These are phyloP conservation scores for Prietella phreatophila DNA, from an alignment of 2,113 vertebrate species.

Conservation along the genomic window DNA sequence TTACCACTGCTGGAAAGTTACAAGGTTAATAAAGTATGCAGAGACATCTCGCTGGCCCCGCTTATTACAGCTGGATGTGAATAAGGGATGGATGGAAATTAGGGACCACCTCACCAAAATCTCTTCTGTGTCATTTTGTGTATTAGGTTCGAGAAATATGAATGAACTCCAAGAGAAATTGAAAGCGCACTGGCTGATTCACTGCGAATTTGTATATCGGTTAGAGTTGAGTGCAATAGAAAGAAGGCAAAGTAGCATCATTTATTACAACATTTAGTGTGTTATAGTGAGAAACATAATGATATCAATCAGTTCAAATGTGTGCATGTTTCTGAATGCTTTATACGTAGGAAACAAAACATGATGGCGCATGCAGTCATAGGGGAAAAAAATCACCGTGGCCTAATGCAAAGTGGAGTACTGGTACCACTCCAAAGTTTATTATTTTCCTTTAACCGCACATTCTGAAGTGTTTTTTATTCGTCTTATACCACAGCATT, in stretches of 20 bases:
- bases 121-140: background rate
- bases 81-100: constrained; percentile 31
- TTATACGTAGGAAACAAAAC: background rate
- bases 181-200: background rate
- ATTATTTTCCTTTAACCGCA: background rate
- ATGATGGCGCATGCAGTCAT: background rate
- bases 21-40: background rate
- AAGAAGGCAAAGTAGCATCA: background rate
- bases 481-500: background rate
- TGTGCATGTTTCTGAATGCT: background rate
- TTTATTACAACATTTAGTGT: background rate
- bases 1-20: constrained; percentile 6
- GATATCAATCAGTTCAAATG: background rate
- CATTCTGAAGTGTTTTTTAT: background rate
- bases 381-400: background rate
- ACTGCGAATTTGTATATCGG: background rate
- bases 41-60: background rate
- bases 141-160: constrained; percentile 23
- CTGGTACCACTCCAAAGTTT: background rate
- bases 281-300: background rate
- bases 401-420: background rate
- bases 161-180: constrained; percentile 18
- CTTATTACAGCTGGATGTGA: constrained; percentile 15
- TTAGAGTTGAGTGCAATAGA: background rate
- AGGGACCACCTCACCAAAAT: constrained; percentile 21